These are phyloP conservation scores for Sinhomidia bicolor DNA, from an alignment of 2,888 invertebrate species.

Conservation along the genomic window DNA sequence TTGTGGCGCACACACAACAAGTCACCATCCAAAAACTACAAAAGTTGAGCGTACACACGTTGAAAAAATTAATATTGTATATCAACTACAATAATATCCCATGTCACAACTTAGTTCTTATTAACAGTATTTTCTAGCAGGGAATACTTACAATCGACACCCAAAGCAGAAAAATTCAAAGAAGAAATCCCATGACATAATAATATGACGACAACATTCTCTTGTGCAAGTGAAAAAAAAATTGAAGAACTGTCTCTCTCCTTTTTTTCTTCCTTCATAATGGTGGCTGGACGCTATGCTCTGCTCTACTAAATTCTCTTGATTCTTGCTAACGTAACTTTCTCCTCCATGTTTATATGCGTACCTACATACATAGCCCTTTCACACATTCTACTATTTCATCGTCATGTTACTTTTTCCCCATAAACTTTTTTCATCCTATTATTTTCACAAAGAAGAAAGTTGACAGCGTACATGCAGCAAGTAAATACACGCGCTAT, in stretches of 20 bases:
- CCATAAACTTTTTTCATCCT: conserved; percentile 7
- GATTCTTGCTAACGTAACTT: conserved; percentile 24
- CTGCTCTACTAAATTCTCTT: conserved; percentile 15
- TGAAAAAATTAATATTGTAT: conserved; percentile 1
- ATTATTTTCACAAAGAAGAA: background rate
- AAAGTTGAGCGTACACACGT: background rate
- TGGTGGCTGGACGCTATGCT: background rate
- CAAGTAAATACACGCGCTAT: background rate
- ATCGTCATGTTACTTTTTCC: background rate
- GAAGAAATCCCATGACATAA: conserved; percentile 48
- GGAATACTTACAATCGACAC: background rate
- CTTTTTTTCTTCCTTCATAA: background rate
- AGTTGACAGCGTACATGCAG: background rate
- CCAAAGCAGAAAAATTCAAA: conserved; percentile 20
- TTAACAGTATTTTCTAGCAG: background rate
- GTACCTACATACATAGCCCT: background rate
- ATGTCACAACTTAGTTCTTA: background rate
- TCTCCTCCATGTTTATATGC: conserved; percentile 28
- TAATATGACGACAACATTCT: conserved; percentile 53
- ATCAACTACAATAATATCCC: background rate
- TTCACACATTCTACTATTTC: conserved; percentile 10
- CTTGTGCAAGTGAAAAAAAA: background rate
- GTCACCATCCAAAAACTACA: background rate
- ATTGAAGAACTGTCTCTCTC: conserved; percentile 55
- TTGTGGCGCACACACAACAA: background rate